Evolutionary conservation across 1,140 invertebrate genomes (phyloP).

Genomic region (Galleria mellonella): DNA sequence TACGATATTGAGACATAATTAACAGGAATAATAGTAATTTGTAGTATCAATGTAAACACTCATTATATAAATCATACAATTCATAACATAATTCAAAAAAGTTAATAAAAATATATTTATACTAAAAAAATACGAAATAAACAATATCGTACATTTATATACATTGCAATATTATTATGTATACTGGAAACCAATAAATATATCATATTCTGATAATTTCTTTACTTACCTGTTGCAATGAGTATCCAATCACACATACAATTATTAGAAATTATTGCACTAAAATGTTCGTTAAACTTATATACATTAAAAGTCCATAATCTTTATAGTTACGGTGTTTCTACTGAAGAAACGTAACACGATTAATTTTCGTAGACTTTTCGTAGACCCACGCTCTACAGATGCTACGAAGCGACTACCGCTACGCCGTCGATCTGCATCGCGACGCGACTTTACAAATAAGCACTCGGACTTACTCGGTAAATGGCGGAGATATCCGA

Average conservation of each 20-base stretch:
- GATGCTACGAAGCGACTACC: slow-evolving; percentile 52
- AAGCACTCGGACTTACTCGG: slow-evolving; percentile 45
- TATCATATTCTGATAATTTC: background rate
- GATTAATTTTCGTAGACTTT: slow-evolving; percentile 6
- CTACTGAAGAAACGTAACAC: background rate
- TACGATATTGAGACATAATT: no score
- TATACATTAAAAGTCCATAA: background rate
- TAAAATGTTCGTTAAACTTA: background rate
- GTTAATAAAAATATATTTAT: no score
- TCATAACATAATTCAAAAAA: no score
- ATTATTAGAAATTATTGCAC: slow-evolving; percentile 2
- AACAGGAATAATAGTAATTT: no score
- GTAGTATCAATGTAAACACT: no score
- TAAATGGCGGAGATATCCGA: slow-evolving; percentile 45
- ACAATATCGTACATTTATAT: background rate
- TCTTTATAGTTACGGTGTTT: background rate
- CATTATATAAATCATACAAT: no score
- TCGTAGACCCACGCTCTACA: slow-evolving; percentile 39
- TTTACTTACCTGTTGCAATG: slow-evolving; percentile 17
- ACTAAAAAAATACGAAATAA: no score
- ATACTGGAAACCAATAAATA: background rate
- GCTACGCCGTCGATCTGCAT: slow-evolving; percentile 43
- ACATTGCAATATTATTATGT: background rate
- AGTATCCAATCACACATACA: slow-evolving; percentile 13
- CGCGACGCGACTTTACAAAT: slow-evolving; percentile 37